Evolutionary conservation across 2,113 vertebrate species (phyloP), one percentile per base, ranked within the genome.

Genomic region (Eudyptes chrysolophus): DNA sequence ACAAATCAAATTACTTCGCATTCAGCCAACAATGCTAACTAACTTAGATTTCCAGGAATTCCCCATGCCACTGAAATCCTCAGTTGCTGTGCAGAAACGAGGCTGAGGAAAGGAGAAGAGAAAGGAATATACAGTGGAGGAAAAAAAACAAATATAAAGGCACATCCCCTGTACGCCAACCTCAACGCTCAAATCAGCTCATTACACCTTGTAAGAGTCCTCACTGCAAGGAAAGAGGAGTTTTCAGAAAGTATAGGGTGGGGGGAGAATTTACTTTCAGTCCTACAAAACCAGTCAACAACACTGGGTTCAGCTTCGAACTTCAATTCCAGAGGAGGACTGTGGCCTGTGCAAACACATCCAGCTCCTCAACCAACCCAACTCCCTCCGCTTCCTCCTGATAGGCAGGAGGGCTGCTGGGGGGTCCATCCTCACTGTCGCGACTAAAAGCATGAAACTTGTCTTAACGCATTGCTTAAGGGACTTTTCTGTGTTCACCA

Each of bases 1-100:
- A 81, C 58, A 89, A 91, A 95, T 89, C 84, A 87, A 78, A 84
- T 95, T 87, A 93, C 48, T 87, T n/a, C 64, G 57, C 65, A 87
- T 89, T 84, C 80, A 89, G 77, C 69, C 72, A 91, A 68, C 72
- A 89, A 13, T 40, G 48, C 55, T 82, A 91, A 84, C 71, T 86
- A 72, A 91, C 76, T 81, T 65, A 89, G 76, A 84, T 84, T 89
- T 96, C 64, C 89, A 89, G 80, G 77, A 92, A 94, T 89, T 58
- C 51, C 29, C 34, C 22, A 78, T 19, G 42, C 69, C 72, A 81
- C 38, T 6, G 0, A 89, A 89, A 78, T 55, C 38, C 65, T 86
- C 62, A 65, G 75, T 21, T 72, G 75, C n/a, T 55, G 24, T 82
- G 48, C 70, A 92, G 25, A 89, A 96, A 71, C 7, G 13, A 66